A percentile compares a stretch with the other conserved stretches of the same genome.
These are phyloP conservation scores for Trypoxylus dichotomus DNA, from an alignment of 1,140 invertebrate genomes.

Conservation along the genomic window DNA sequence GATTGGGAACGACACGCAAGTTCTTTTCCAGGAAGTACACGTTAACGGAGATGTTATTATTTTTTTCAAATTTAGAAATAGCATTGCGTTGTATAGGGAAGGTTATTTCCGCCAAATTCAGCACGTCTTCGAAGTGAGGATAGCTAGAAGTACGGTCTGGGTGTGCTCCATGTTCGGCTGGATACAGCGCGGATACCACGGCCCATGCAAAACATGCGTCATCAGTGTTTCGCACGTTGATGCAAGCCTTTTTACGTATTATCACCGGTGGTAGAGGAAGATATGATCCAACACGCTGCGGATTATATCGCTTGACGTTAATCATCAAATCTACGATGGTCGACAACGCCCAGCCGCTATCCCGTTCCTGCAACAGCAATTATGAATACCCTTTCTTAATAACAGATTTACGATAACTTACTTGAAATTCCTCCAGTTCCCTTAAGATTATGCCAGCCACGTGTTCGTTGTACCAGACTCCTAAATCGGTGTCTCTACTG, in stretches of 20 bases:
- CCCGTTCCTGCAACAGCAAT: background rate
- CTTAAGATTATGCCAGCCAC: no score
- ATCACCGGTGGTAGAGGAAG: constrained; percentile 43
- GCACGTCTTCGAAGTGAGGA: background rate
- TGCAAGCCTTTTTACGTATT: constrained; percentile 42
- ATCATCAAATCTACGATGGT: no score
- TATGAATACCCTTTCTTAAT: background rate
- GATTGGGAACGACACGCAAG: background rate
- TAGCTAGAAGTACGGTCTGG: background rate
- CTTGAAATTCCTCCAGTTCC: no score
- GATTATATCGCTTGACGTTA: constrained; percentile 30
- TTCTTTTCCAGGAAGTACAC: no score
- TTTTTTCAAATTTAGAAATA: constrained; percentile 10
- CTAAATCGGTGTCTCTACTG: no score
- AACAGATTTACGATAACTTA: no score
- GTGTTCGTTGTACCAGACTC: no score
- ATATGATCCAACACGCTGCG: constrained; percentile 37
- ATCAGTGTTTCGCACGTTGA: constrained; percentile 47
- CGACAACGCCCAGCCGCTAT: background rate
- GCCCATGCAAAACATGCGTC: constrained; percentile 46
- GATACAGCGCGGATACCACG: constrained; percentile 38
- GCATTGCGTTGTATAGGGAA: background rate
- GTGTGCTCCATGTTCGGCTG: background rate
- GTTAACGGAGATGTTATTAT: background rate
- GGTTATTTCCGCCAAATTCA: background rate